Conservation (phyloP, 1,140 invertebrate genomes). For the Diabrotica virgifera region DNA sequence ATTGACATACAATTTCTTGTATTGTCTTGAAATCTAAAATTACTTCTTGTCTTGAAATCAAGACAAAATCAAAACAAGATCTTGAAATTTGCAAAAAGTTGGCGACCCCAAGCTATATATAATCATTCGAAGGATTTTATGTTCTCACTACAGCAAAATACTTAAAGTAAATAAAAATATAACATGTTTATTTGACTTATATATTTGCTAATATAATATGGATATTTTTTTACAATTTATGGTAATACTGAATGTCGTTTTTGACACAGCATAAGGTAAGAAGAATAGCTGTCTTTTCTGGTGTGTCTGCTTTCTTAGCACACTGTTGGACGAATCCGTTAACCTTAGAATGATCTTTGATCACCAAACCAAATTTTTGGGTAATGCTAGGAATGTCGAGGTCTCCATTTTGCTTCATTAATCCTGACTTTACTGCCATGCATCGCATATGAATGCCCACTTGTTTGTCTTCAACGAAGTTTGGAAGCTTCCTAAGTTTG, state of each 20-base stretch:
- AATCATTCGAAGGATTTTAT: no score
- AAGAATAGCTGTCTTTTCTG: neutral
- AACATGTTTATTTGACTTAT: no score
- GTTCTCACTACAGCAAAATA: no score
- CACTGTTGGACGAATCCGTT: constrained; percentile 2
- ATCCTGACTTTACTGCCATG: constrained; percentile 6
- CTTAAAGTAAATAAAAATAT: no score
- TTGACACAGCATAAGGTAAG: constrained; percentile 2
- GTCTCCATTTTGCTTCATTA: neutral
- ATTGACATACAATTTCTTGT: no score
- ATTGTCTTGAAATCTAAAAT: no score
- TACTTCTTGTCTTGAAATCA: no score
- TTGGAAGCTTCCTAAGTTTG: neutral
- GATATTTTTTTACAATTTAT: constrained; percentile 10
- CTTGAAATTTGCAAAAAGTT: no score
- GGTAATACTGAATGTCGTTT: constrained; percentile 5
- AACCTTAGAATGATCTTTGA: neutral
- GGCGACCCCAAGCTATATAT: no score
- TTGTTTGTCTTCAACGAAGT: constrained; percentile 3
- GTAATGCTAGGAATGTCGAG: neutral
- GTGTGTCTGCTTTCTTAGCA: neutral
- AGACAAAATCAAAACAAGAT: no score
- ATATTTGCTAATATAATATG: no score
- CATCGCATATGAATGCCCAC: constrained; percentile 9
- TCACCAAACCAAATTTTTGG: neutral